Evolutionary conservation across 2,113 vertebrate genomes (phyloP), one percentile per base, ranked within the genome.

Genomic region (Hippocampus mohnikei): DNA sequence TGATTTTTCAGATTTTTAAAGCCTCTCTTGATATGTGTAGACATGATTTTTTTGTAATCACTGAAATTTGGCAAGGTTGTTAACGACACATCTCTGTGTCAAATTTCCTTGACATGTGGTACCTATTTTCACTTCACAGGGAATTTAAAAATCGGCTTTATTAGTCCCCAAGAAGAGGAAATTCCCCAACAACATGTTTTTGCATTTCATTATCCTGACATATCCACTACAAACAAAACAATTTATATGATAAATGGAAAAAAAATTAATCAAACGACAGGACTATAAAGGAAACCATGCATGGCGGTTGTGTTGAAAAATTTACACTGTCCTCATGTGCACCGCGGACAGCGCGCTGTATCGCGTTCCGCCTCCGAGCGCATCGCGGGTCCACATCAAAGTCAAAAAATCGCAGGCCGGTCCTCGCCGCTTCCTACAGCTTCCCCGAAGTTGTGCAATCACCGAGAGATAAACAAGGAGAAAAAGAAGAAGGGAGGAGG

Each of bases 391-490:
- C 53, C 86, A 86, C 88, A 88, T 92, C 88, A 91, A 91, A 92
- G 88, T 29, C 68, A 11, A 41, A 63, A 59, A 33, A 15, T 7
- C 10, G 25, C 16, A 87, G 85, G 90, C 89, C 83, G 88, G 89
- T 91, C 87, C 74, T 68, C 71, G 70, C 85, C 77, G 72, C 87
- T 89, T 90, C 88, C 91, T 91, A 86, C 46, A 40, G 27, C 82
- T 89, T 90, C 86, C 85, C 89, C 78, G 88, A 90, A 92, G 78
- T 90, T 89, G 85, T 82, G 86, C 83, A 91, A 91, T 88, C 76
- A 81, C 85, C 82, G 88, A 89, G 90, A 89, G 88, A 90, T 90
- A 86, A 89, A 91, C 87, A 88, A 78, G 69, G 64, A 40, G 70
- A 72, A 53, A 71, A 81, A 73, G 74, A 84, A 76, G 50, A 69